Evolutionary conservation across 2,888 invertebrate genomes (phyloP).

Genomic region (Eristalis arbustorum): DNA sequence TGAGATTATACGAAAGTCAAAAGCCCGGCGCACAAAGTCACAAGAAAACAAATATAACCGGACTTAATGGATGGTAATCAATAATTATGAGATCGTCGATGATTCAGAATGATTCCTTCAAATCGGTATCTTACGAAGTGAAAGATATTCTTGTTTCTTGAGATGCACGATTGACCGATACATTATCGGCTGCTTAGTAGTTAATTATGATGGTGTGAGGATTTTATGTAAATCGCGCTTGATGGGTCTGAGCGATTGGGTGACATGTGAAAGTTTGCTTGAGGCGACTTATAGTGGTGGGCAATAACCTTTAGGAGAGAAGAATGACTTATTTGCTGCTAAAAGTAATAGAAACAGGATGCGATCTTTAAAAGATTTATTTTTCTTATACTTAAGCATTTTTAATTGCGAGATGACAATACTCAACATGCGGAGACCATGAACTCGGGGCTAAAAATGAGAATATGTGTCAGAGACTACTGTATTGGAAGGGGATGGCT

Average conservation of each 20-base stretch:
- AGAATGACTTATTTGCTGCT: no score
- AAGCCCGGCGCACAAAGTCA: neutral
- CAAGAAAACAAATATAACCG: neutral
- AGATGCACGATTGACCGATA: neutral
- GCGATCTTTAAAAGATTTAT: no score
- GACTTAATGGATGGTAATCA: neutral
- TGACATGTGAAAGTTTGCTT: neutral
- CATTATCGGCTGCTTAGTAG: neutral
- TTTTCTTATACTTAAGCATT: no score
- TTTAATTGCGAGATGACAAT: no score
- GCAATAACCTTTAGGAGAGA: no score
- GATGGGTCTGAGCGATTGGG: neutral
- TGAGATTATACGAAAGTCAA: neutral
- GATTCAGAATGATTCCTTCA: conserved; percentile 1
- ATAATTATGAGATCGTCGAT: conserved; percentile 10
- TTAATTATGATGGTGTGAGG: neutral
- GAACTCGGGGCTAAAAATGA: no score
- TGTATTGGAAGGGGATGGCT: no score
- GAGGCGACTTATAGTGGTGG: no score
- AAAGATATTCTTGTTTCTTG: neutral
- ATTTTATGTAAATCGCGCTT: neutral
- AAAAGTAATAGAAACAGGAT: no score
- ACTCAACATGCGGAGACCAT: no score
- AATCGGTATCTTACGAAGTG: neutral
- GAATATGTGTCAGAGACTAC: no score